Base-by-base conservation (phyloP, 2,888 invertebrate species). In the Athalia circularis region DNA sequence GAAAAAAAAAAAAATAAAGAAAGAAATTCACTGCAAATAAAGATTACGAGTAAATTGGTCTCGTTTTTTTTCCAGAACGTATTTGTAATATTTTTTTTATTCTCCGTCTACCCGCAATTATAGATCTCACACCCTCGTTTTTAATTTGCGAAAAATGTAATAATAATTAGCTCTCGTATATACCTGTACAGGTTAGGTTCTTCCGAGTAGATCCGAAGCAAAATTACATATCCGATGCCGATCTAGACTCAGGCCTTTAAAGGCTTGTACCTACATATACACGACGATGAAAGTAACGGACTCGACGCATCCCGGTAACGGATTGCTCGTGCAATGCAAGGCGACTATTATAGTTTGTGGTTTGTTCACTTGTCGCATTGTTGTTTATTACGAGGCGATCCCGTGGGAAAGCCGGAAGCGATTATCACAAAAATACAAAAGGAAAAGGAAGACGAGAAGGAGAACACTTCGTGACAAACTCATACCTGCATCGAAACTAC, bases 331-430 rank as follows among this genome's bases (percentile, higher is more conserved):
- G 15, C 59, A 57, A 57, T 57, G 47, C 29, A 52, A 43, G 29
- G 7, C 43, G 68, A 54, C 29, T 57, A 54, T 57, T 15, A 8
- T 43, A 7, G 29, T 11, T 68, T 68, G 9, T 9, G n/a, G 8
- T 13, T 5, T 29, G 13, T 13, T 13, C 15, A 62, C 70, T 67
- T n/a, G 54, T 7, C 45, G 57, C 57, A 54, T 70, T 52, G 70
- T 57, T 70, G 4, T 54, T 70, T 45, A n/a, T 54, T 57, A 11
- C 52, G n/a, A 52, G 9, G 29, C 5, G 57, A 57, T 57, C 54
- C 86, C 86, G 87, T 88, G 89, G 85, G 88, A 89, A 88, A 85
- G 84, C 82, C 84, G 86, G 86, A 86, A 86, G 86, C 84, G 86
- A 87, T 87, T 87, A 87, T 82, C 77, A 5, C 11, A 8, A 54